phyloP scores from a whole-genome alignment of 2,888 invertebrate genomes.

The Andrena dorsata region DNA sequence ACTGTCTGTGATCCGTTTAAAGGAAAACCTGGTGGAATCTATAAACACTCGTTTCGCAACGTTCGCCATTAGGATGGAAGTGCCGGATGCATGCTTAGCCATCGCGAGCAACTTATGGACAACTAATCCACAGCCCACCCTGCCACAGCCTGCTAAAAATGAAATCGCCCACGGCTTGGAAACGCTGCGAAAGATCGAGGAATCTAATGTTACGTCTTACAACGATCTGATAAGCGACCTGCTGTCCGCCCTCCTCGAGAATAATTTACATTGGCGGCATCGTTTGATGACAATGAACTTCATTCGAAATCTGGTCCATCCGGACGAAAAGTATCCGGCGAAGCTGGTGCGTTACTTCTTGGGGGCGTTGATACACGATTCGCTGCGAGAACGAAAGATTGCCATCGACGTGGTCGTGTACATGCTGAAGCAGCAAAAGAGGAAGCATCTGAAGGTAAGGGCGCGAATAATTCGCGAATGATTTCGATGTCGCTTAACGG shows the following conservation, averaged over 20 bases:
- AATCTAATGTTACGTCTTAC: constrained; percentile 86
- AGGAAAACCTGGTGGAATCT: constrained; percentile 86
- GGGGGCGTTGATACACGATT: constrained; percentile 90
- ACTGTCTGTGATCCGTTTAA: constrained; percentile 89
- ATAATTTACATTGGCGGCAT: constrained; percentile 92
- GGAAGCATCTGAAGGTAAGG: constrained; percentile 85
- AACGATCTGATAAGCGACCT: constrained; percentile 85
- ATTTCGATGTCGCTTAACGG: constrained; percentile 15
- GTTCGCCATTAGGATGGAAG: constrained; percentile 87
- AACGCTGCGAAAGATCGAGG: constrained; percentile 82
- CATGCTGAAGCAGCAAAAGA: constrained; percentile 91
- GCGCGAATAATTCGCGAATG: neutral
- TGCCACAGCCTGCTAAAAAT: constrained; percentile 81
- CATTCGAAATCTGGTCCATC: constrained; percentile 90
- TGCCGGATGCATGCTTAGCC: constrained; percentile 86
- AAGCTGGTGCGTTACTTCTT: constrained; percentile 89
- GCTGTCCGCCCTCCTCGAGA: constrained; percentile 86
- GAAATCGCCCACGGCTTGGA: constrained; percentile 83
- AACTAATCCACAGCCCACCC: constrained; percentile 82
- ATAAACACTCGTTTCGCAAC: constrained; percentile 88
- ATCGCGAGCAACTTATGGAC: constrained; percentile 86
- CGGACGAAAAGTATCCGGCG: constrained; percentile 89
- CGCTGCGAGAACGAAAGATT: constrained; percentile 92
- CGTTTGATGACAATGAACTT: constrained; percentile 91
- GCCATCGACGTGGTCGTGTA: constrained; percentile 88